phyloP scores from a whole-genome alignment of 2,113 vertebrate genomes.

The Nibea albiflora region DNA sequence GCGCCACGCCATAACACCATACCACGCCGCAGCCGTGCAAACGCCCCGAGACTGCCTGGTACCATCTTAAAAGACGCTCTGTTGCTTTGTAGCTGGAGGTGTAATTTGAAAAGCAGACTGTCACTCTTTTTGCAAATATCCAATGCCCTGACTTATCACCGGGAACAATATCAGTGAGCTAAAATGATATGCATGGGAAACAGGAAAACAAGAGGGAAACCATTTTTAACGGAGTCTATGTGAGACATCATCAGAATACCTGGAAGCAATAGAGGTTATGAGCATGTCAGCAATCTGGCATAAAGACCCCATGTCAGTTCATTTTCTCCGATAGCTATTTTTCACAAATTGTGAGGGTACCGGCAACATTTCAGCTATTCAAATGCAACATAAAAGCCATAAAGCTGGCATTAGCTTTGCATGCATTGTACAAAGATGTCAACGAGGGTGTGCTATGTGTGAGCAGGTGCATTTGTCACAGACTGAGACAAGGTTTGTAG shows the following conservation, averaged over 20 bases:
- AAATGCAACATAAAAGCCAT: slow-evolving; percentile 58
- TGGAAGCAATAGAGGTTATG: slow-evolving; percentile 1
- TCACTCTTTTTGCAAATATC: slow-evolving; percentile 14
- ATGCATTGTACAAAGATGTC: slow-evolving; percentile 37
- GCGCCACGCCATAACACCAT: slow-evolving; percentile 44
- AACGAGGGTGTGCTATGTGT: slow-evolving; percentile 32
- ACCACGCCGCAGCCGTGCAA: slow-evolving; percentile 18
- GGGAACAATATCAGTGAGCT: slow-evolving; percentile 20
- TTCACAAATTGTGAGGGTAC: slow-evolving; percentile 36
- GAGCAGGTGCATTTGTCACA: slow-evolving; percentile 57
- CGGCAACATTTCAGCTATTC: slow-evolving; percentile 34
- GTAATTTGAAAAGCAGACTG: slow-evolving; percentile 30
- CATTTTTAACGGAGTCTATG: slow-evolving; percentile 5
- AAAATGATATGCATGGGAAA: slow-evolving; percentile 34
- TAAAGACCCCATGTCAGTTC: slow-evolving; percentile 17
- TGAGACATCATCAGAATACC: slow-evolving; percentile 27
- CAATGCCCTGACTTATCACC: slow-evolving; percentile 30
- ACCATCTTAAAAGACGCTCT: slow-evolving; percentile 39
- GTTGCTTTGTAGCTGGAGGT: slow-evolving; percentile 21
- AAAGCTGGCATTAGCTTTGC: slow-evolving; percentile 55
- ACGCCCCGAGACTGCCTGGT: slow-evolving; percentile 28
- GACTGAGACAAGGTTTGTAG: slow-evolving; percentile 43
- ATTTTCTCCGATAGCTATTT: slow-evolving; percentile 44
- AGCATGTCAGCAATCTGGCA: slow-evolving; percentile 15
- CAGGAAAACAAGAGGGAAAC: slow-evolving; percentile 30